These are phyloP conservation scores for Drosophila longiperda DNA, from an alignment of 2,888 invertebrate genomes.

Conservation along the genomic window DNA sequence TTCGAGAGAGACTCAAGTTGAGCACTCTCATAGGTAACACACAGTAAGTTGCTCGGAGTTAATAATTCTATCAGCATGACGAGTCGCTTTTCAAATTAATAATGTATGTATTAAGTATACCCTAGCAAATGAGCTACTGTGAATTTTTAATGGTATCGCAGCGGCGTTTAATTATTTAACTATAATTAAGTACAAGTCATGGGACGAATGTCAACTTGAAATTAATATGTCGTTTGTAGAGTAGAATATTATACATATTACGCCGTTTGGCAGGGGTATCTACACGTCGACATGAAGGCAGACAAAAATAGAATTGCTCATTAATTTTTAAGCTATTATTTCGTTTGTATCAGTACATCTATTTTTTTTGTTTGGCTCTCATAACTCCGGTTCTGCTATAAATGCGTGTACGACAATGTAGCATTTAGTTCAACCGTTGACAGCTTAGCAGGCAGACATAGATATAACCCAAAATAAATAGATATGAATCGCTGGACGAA, in stretches of 20 bases:
- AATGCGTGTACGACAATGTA: background rate
- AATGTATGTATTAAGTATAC: too few species aligned
- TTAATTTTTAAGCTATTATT: background rate
- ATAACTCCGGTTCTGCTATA: slow-evolving; percentile 19
- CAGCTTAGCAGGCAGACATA: background rate
- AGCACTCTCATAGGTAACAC: too few species aligned
- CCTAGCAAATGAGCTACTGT: too few species aligned
- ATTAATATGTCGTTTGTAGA: background rate
- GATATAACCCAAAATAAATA: too few species aligned
- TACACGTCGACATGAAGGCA: background rate
- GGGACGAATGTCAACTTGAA: background rate
- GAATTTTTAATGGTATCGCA: background rate
- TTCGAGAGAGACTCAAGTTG: too few species aligned
- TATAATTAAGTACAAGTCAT: background rate
- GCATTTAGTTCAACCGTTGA: slow-evolving; percentile 19
- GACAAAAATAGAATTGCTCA: background rate
- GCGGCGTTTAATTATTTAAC: too few species aligned
- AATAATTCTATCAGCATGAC: too few species aligned
- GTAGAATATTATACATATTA: background rate
- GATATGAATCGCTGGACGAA: slow-evolving; percentile 87
- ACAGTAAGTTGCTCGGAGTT: too few species aligned
- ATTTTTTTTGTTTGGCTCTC: background rate
- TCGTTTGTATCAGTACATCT: background rate
- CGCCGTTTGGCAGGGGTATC: background rate
- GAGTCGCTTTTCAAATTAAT: too few species aligned